These are phyloP conservation scores for Prionailurus viverrinus DNA, from an alignment of 2,113 vertebrate species.

Conservation along the genomic window DNA sequence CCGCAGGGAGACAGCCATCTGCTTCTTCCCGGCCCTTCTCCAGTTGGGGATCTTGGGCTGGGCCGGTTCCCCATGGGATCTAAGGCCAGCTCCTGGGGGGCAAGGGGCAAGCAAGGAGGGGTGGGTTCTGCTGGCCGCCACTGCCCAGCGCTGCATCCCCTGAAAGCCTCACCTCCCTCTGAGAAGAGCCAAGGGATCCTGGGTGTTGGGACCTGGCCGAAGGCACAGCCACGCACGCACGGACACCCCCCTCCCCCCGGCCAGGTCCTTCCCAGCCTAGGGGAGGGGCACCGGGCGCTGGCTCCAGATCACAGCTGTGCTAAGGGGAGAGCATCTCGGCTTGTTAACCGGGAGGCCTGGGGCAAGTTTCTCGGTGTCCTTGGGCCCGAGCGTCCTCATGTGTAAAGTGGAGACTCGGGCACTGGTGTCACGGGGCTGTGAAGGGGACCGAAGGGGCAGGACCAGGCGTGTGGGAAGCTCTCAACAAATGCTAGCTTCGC, in stretches of 20 bases:
- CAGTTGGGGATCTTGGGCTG: neutral
- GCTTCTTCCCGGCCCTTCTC: neutral
- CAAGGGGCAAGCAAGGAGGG: neutral
- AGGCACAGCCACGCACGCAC: neutral
- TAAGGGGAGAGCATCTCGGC: neutral
- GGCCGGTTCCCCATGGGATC: neutral
- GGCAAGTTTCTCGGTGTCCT: neutral
- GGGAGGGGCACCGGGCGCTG: neutral
- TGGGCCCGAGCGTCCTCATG: no score
- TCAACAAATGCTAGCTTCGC: neutral
- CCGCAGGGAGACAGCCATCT: neutral
- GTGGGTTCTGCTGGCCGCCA: neutral
- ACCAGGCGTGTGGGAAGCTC: neutral
- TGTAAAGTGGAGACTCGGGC: neutral
- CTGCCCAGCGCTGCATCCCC: neutral
- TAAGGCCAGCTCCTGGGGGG: no score
- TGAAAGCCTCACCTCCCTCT: neutral
- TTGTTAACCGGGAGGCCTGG: neutral
- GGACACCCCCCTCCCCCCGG: fast-evolving
- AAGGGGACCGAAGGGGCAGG: neutral
- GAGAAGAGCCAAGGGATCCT: neutral
- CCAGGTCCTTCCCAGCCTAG: neutral
- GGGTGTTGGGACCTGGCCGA: neutral
- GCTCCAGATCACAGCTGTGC: fast-evolving
- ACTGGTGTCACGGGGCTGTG: neutral